A percentile compares a stretch with the other conserved stretches of the same genome.
Evolutionary conservation across 1,140 invertebrate species (phyloP).

Genomic region (Phortica variegata): DNA sequence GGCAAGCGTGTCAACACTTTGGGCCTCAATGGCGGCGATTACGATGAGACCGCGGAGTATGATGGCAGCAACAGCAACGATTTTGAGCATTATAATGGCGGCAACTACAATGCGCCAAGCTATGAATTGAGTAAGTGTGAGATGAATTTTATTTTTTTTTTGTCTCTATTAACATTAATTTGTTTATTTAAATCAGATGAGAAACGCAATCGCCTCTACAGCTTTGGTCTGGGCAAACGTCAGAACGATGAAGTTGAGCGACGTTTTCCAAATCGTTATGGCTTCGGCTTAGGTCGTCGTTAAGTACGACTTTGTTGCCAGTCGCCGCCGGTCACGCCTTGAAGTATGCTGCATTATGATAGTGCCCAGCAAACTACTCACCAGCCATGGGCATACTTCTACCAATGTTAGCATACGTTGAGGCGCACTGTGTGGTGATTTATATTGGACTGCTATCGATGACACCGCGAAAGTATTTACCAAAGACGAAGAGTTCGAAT

Average conservation of each 20-base stretch:
- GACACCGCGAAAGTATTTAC: background rate
- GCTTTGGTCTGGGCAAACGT: constrained; percentile 28
- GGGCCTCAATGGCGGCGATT: too few species aligned
- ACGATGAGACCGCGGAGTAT: constrained; percentile 16
- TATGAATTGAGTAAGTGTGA: background rate
- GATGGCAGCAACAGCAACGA: too few species aligned
- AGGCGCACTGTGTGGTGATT: constrained; percentile 15
- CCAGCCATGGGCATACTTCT: constrained; percentile 25
- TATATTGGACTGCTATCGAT: too few species aligned
- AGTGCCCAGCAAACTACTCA: too few species aligned
- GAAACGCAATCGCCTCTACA: constrained; percentile 26
- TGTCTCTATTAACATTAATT: background rate
- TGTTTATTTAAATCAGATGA: constrained; percentile 10
- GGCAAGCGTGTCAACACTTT: too few species aligned
- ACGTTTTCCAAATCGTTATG: constrained; percentile 16
- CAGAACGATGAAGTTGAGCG: background rate
- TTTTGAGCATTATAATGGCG: background rate
- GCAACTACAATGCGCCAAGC: background rate
- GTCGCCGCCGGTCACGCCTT: too few species aligned
- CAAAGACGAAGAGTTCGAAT: constrained; percentile 11
- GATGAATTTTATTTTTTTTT: background rate
- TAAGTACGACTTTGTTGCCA: constrained; percentile 15
- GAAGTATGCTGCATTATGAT: too few species aligned
- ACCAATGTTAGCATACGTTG: constrained; percentile 3
- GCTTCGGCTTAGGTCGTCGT: constrained; percentile 51